Percentiles rank a stretch among this genome's conserved stretches.
phyloP scores from a whole-genome alignment of 2,888 invertebrate species.

The Sesia apiformis region DNA sequence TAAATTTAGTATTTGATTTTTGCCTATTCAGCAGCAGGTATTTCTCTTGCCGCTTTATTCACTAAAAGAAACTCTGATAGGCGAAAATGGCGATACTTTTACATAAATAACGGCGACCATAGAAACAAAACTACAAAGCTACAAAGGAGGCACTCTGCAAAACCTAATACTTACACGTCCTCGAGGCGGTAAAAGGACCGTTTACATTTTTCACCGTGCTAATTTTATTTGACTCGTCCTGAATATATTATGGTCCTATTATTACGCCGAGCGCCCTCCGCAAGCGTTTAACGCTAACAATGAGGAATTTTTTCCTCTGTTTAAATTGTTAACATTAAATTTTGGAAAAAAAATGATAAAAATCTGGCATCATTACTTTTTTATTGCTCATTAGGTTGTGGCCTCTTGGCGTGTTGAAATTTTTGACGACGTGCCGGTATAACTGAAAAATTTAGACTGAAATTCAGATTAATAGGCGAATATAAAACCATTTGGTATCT shows the following conservation, averaged over 20 bases:
- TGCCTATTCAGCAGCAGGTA: too few species aligned
- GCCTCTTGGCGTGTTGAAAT: neutral
- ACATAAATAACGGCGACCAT: conserved; percentile 20
- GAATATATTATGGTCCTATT: conserved; percentile 73
- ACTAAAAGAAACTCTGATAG: conserved; percentile 3
- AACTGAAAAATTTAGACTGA: too few species aligned
- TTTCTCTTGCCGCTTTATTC: neutral
- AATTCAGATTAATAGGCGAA: too few species aligned
- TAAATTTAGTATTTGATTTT: too few species aligned
- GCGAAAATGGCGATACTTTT: conserved; percentile 31
- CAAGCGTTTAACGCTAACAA: conserved; percentile 62
- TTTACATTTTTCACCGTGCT: conserved; percentile 74
- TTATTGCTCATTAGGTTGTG: conserved; percentile 48
- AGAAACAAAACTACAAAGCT: conserved; percentile 16
- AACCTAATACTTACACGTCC: conserved; percentile 63
- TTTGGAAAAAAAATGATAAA: conserved; percentile 45
- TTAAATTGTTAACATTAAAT: conserved; percentile 65
- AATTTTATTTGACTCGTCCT: conserved; percentile 72
- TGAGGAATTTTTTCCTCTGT: conserved; percentile 48
- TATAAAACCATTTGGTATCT: too few species aligned
- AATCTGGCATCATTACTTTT: conserved; percentile 56
- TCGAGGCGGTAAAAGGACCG: conserved; percentile 60
- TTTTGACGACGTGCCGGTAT: too few species aligned
- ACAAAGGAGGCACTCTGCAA: conserved; percentile 31
- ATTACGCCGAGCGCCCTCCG: conserved; percentile 53